Conservation (phyloP, 64 coral and sea anemone genomes). For the Astreopora myriophthalma region DNA sequence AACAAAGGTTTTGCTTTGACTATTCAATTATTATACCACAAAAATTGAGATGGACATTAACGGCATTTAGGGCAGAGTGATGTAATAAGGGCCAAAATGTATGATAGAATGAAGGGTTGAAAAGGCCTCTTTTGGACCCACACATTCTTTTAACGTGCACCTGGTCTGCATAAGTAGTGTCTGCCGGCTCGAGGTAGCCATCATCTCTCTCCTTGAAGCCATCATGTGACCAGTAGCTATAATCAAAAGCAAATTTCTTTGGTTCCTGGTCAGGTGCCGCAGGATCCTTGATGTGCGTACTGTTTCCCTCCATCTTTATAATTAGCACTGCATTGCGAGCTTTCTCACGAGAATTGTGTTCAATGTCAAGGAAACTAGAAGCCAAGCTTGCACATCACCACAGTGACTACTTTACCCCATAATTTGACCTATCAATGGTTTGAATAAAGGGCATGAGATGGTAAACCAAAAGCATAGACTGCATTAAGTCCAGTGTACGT, state of each 20-base stretch:
- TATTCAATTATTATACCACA: no score
- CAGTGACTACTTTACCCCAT: neutral
- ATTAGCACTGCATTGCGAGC: constrained; percentile 84
- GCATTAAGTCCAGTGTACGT: no score
- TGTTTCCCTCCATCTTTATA: constrained; percentile 87
- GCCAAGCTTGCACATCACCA: neutral
- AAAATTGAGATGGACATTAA: no score
- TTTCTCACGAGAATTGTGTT: constrained; percentile 91
- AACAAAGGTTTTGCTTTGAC: no score
- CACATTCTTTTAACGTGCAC: constrained; percentile 11
- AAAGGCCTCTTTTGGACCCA: no score
- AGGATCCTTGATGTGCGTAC: constrained; percentile 87
- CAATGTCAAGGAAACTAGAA: constrained; percentile 59
- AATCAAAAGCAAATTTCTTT: constrained; percentile 93
- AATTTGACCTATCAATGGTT: no score
- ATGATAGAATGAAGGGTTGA: no score
- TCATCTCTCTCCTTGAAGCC: constrained; percentile 79
- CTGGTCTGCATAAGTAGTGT: constrained; percentile 90
- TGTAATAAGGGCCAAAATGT: no score
- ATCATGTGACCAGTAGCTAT: constrained; percentile 98
- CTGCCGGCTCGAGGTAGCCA: constrained; percentile 73
- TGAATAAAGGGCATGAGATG: no score
- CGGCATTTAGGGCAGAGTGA: no score
- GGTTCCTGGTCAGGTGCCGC: constrained; percentile 57
- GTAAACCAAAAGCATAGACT: no score